Percentiles rank a stretch among this genome's conserved stretches.
Evolutionary conservation across 2,113 vertebrate genomes (phyloP).

Genomic region (Barbus barbus): DNA sequence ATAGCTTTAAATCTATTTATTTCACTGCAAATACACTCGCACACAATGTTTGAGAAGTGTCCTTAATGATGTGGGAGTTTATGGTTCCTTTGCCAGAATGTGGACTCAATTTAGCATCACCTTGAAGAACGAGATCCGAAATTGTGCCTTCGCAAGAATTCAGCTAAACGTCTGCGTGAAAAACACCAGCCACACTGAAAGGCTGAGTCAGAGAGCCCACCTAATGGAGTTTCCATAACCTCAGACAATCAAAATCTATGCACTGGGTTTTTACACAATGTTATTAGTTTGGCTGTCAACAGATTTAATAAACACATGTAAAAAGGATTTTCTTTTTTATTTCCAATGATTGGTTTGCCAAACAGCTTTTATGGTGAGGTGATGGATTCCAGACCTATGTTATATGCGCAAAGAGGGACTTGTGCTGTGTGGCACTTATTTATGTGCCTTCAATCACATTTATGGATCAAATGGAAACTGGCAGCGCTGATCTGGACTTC

Average conservation of each 20-base stretch:
- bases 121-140: slow-evolving; percentile 18
- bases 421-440: slow-evolving; percentile 56
- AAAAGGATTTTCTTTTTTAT: slow-evolving; percentile 39
- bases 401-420: slow-evolving; percentile 34
- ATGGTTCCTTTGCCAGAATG: background rate
- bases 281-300: slow-evolving; percentile 45
- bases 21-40: slow-evolving; percentile 5
- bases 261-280: slow-evolving; percentile 23
- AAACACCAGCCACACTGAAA: background rate
- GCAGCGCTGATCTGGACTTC: background rate
- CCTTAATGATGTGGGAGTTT: background rate
- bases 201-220: slow-evolving; percentile 18
- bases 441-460: slow-evolving; percentile 44
- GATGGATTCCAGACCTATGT: slow-evolving; percentile 44
- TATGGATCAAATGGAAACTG: slow-evolving; percentile 39
- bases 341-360: slow-evolving; percentile 43
- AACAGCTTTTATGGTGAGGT: slow-evolving; percentile 50
- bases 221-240: slow-evolving; percentile 49
- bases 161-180: background rate
- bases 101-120: slow-evolving; percentile 44
- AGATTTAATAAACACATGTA: slow-evolving; percentile 36
- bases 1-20: background rate
- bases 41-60: background rate
- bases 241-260: slow-evolving; percentile 38
- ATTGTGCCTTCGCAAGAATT: background rate